Conservation (phyloP, 2,888 invertebrate species). For the Chrysolina americana region DNA sequence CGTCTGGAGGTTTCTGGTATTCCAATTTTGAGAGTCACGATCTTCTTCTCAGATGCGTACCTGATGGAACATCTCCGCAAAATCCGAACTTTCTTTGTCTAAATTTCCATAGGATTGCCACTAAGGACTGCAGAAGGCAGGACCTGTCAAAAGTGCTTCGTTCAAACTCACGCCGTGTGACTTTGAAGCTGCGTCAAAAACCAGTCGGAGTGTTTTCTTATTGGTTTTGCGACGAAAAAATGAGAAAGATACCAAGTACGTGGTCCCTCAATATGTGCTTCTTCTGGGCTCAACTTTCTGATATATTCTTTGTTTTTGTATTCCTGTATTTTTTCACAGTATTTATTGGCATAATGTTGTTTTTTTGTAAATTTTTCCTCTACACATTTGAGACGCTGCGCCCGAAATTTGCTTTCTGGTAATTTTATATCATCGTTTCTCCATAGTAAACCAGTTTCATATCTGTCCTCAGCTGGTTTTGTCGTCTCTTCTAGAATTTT, state of each 20-base stretch:
- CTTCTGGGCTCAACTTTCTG: neutral
- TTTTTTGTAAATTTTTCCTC: neutral
- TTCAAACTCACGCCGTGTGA: neutral
- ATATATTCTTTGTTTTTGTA: conserved; percentile 9
- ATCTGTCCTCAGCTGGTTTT: no score
- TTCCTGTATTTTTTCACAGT: neutral
- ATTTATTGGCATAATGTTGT: neutral
- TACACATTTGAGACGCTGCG: conserved; percentile 1
- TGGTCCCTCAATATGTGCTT: neutral
- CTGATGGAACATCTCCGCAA: conserved; percentile 26
- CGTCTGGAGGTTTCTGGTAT: neutral
- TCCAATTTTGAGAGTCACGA: neutral
- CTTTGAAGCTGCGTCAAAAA: neutral
- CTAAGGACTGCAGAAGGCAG: no score
- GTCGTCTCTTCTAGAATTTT: no score
- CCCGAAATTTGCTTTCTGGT: neutral
- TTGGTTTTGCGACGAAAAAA: neutral
- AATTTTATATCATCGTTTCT: neutral
- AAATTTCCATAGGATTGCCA: no score
- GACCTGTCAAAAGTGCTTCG: neutral
- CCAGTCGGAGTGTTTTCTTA: neutral
- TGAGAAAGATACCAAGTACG: conserved; percentile 10
- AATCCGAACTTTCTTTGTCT: no score
- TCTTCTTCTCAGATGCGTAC: conserved; percentile 17
- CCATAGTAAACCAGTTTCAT: no score